Evolutionary conservation across 2,888 invertebrate genomes (phyloP).

Genomic region (Dastarcus helophoroides): DNA sequence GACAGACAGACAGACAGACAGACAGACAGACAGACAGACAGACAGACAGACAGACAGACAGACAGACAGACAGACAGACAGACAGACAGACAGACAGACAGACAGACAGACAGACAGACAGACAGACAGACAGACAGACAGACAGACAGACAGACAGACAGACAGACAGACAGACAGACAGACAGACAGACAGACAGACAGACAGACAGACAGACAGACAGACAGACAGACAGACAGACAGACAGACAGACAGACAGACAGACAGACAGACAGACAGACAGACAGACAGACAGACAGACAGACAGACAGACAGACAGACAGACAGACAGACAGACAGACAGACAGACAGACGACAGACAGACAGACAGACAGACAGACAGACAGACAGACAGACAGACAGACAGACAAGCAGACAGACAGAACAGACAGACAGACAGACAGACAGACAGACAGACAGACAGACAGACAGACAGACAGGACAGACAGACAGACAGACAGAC

Average conservation of each 20-base stretch:
- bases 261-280: constrained; percentile 5
- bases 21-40: constrained; percentile 9
- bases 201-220: constrained; percentile 10
- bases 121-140: constrained; percentile 11
- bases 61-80: constrained; percentile 9
- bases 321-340: constrained; percentile 1
- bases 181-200: constrained; percentile 10
- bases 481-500: constrained; percentile 10
- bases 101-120: constrained; percentile 7
- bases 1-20: constrained; percentile 9
- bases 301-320: constrained; percentile 1
- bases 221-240: constrained; percentile 9
- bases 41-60: constrained; percentile 9
- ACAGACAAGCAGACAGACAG: constrained; percentile 4
- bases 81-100: constrained; percentile 7
- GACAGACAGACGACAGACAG: background rate
- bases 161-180: constrained; percentile 10
- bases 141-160: constrained; percentile 10
- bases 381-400: constrained; percentile 5
- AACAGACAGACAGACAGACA: constrained; percentile 6
- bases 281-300: constrained; percentile 1
- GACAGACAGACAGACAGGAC: constrained; percentile 1
- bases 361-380: constrained; percentile 1
- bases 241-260: constrained; percentile 5
- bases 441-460: background rate